Evolutionary conservation across 1,140 invertebrate genomes (phyloP), one percentile per base, ranked within the genome.

Genomic region (Dreissena polymorpha): DNA sequence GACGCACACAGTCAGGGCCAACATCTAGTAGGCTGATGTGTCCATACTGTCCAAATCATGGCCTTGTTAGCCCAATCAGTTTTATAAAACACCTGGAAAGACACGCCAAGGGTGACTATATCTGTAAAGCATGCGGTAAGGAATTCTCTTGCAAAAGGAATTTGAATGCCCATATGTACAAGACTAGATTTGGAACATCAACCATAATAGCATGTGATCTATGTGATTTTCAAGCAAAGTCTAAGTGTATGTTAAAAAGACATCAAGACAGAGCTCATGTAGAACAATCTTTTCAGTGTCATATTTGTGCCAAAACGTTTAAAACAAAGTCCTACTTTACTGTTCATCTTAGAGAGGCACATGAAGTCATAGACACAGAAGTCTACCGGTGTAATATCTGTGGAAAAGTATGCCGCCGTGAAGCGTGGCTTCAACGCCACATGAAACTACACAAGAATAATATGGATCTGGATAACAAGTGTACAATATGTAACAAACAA

Each of bases 301-400:
- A 60, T 60, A 60, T 60, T 60, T 60, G 57, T 60, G 57, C 57
- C 21, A 60, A 60, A 60, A n/a, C 21, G 57, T 60, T 60, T 60
- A 60, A 60, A 60, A 23, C 3, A 18, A 18, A 23, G 21, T 60
- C 57, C 21, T 60, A 60, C 57, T 60, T 60, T 23, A 60, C 16
- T 60, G 12, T 60, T 60, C 57, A 60, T 60, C 21, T 60, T 18
- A 18, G 3, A 23, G 57, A n/a, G 16, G 57, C 21, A 18, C 57
- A 60, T 60, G 21, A 60, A 3, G 12, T 60, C 21, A 23, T 23
- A 60, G 57, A 60, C 21, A 3, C 16, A n/a, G 21, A 60, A 23
- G 21, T 10, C 16, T 12, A n/a, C 16, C 16, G 10, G 57, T 60
- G 57, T 12, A 23, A 23, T n/a, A 18, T 60, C 6, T 60, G 57